Evolutionary conservation across 2,797 vertebrate species (phyloP).

Genomic region (Megalops cyprinoides): DNA sequence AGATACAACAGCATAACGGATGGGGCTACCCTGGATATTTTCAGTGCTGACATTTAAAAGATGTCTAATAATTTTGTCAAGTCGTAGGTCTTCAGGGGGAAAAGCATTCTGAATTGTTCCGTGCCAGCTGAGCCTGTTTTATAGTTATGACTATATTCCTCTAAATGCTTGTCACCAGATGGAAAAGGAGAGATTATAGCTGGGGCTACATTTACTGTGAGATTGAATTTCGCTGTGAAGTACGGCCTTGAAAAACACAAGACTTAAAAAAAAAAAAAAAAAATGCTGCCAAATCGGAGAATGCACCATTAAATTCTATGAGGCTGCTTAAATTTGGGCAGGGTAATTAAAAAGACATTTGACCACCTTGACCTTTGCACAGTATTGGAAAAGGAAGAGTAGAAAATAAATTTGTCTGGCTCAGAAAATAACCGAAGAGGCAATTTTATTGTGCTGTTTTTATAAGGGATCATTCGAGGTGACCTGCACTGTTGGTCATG

Average conservation of each 20-base stretch:
- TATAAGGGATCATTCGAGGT: no score
- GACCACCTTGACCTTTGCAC: neutral
- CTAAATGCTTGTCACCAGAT: neutral
- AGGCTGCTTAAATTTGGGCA: neutral
- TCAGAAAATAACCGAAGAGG: constrained; percentile 5
- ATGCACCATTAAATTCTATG: neutral
- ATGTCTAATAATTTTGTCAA: constrained; percentile 6
- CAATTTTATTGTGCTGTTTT: no score
- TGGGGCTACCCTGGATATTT: constrained; percentile 13
- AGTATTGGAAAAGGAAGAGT: neutral
- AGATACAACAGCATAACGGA: neutral
- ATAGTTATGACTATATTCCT: neutral
- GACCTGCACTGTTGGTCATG: no score
- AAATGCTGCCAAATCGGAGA: neutral
- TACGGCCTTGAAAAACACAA: neutral
- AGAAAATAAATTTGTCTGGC: neutral
- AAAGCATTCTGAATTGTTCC: neutral
- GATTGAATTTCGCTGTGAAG: constrained; percentile 1
- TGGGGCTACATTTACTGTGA: neutral
- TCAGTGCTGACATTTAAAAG: constrained; percentile 17
- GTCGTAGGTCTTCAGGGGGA: neutral
- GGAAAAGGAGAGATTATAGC: constrained; percentile 10
- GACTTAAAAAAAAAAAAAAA: neutral
- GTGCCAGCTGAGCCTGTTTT: constrained; percentile 10
- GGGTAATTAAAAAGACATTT: constrained; percentile 1